Base-by-base conservation (phyloP, 2,113 vertebrate genomes). In the Osmerus mordax region DNA sequence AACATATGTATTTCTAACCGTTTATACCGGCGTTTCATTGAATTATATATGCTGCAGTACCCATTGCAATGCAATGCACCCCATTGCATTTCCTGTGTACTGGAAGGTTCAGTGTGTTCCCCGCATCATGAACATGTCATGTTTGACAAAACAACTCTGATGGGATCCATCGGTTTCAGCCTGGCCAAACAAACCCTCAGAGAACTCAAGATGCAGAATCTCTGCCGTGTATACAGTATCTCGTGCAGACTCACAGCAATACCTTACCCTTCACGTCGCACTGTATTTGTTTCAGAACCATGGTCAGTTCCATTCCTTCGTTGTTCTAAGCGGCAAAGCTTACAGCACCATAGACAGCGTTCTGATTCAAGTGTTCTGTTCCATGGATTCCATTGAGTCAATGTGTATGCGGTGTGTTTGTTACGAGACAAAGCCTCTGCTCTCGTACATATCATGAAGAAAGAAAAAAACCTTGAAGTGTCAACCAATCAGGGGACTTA, bases 261-360 rank as follows among this genome's bases (percentile, higher is more conserved):
- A 47, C 2, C 14, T 36, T 36, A 36, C 32, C 53, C 16, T n/a
- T 61, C 21, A 29, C 13, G 69, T 58, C 15, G 62, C 2, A 2
- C n/a, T 7, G 2, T 11, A 60, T 21, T 6, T 23, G 18, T 79
- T 73, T 87, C 78, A 65, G 87, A 75, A 83, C 81, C 78, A 59
- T 0, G 75, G 83, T 71, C 75, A 85, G 79, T 71, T 82, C 70
- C 70, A 68, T 87, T 77, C 71, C 80, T 79, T 65, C 73, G 59
- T 63, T 53, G 61, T 84, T 80, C 77, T 73, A 59, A 72, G 76
- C 83, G 78, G 88, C 78, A 71, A 71, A 82, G 82, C 80, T 88
- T 90, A 89, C 87, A 88, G 87, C 72, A 87, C 84, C 80, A 60
- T 65, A 82, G 84, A 85, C 84, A 87, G 87, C 78, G 69, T 83